Base-by-base conservation (phyloP, 2,888 invertebrate species). In the Hanleya hanleyi region DNA sequence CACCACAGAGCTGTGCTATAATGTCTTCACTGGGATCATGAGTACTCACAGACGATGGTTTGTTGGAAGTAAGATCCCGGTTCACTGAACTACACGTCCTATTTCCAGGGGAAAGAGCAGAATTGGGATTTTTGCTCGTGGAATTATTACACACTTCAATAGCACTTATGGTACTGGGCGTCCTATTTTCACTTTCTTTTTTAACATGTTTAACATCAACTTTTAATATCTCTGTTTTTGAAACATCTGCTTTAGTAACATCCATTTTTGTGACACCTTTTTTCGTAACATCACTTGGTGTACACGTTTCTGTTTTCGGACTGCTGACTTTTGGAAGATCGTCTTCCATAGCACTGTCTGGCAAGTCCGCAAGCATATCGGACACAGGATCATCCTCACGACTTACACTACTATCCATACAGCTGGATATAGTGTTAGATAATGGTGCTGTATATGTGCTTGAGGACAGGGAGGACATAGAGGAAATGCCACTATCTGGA, bases 321-420 rank as follows among this genome's bases (percentile, higher is more conserved):
- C n/a, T n/a, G 32, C 26, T 29, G 15, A 29, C 12, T 15, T 26
- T 22, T 2, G 57, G 57, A 4, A 26, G 18, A 15, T 57, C 51
- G 29, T 57, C 57, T 32, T 57, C 57, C 57, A 57, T 32, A 26
- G 57, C 57, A 57, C 57, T 57, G 32, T 57, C 57, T 22, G 29
- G 9, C 12, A 32, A 29, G 26, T 57, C 57, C 15, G 57, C 29
- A 26, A 57, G 57, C 22, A 26, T 22, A 26, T 57, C 57, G 1
- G 5, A 15, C 15, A 15, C 26, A 29, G 29, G 22, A 26, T 57
- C 57, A 15, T 57, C 57, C 57, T 57, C 57, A 4, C 57, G 22
- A 26, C 57, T 57, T 4, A 29, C 57, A 4, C 26, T 57, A 4
- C 22, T 57, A 26, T 57, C 57, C 32, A 57, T 4, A 7, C 22